A percentile compares a stretch with the other conserved stretches of the same genome.
phyloP scores from a whole-genome alignment of 2,797 vertebrate species.

The Eulemur rubriventer region DNA sequence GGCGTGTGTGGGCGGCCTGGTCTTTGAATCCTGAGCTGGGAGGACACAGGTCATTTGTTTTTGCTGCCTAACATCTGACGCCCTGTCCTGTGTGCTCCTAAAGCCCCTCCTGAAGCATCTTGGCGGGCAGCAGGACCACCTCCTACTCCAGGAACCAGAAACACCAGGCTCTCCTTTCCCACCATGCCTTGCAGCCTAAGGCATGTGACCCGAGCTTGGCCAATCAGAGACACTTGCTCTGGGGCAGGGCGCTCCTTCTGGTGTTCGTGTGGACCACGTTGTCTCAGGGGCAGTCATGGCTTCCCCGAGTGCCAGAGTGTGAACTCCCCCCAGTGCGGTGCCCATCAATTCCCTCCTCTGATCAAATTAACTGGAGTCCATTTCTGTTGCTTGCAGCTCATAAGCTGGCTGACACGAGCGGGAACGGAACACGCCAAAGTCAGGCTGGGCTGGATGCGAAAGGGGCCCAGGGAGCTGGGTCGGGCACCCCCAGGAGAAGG shows the following conservation, averaged over 20 bases:
- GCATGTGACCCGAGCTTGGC: not conserved
- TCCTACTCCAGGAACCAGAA: not conserved
- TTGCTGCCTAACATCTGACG: not conserved
- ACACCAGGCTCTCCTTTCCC: not conserved
- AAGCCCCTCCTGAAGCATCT: not conserved
- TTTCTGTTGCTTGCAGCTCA: not conserved
- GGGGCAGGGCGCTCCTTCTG: not conserved
- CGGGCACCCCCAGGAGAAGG: not conserved
- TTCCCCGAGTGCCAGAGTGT: not conserved
- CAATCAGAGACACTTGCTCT: not conserved
- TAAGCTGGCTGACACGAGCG: not conserved
- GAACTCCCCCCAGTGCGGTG: not conserved
- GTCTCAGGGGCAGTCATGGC: not conserved
- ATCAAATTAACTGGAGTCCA: not conserved
- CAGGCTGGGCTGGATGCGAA: not conserved
- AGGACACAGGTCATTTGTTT: not conserved
- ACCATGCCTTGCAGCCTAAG: not conserved
- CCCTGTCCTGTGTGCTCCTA: not conserved
- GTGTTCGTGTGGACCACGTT: not conserved
- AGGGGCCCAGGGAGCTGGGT: not conserved
- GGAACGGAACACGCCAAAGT: not conserved
- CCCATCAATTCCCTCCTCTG: not conserved
- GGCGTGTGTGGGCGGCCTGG: no score
- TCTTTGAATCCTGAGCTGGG: not conserved
- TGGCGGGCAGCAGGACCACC: fast-evolving